Conservation (phyloP, 2,888 invertebrate genomes). For the Cantharis rufa region DNA sequence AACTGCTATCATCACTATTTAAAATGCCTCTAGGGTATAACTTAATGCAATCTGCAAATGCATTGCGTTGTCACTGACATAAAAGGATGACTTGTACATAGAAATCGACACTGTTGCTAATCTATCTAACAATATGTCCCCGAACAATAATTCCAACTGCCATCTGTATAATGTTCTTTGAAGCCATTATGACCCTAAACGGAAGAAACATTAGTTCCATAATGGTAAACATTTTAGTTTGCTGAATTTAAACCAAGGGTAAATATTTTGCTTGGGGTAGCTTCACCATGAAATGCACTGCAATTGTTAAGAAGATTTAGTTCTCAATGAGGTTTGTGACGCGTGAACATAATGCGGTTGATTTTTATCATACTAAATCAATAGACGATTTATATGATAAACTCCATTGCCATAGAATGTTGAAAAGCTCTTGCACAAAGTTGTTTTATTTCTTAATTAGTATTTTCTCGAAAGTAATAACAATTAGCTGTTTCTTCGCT, state of each 20-base stretch:
- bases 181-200: slow-evolving; percentile 11
- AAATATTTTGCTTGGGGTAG: slow-evolving; percentile 24
- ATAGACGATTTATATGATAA: background rate
- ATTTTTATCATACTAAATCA: background rate
- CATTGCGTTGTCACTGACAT: slow-evolving; percentile 19
- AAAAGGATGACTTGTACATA: slow-evolving; percentile 28
- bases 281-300: slow-evolving; percentile 21
- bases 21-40: slow-evolving; percentile 23
- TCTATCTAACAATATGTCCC: slow-evolving; percentile 25
- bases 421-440: background rate
- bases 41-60: slow-evolving; percentile 26
- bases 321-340: slow-evolving; percentile 26
- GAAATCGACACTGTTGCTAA: slow-evolving; percentile 32
- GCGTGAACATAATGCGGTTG: slow-evolving; percentile 23
- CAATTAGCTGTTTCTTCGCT: background rate
- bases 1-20: slow-evolving; percentile 15
- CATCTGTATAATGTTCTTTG: slow-evolving; percentile 13
- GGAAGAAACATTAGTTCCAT: slow-evolving; percentile 3
- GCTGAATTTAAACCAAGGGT: slow-evolving; percentile 14
- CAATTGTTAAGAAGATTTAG: slow-evolving; percentile 23
- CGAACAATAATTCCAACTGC: slow-evolving; percentile 16
- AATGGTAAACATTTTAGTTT: background rate
- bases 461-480: background rate
- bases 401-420: background rate
- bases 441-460: background rate